phyloP scores from a whole-genome alignment of 2,888 invertebrate genomes.

The Folsomia candida region DNA sequence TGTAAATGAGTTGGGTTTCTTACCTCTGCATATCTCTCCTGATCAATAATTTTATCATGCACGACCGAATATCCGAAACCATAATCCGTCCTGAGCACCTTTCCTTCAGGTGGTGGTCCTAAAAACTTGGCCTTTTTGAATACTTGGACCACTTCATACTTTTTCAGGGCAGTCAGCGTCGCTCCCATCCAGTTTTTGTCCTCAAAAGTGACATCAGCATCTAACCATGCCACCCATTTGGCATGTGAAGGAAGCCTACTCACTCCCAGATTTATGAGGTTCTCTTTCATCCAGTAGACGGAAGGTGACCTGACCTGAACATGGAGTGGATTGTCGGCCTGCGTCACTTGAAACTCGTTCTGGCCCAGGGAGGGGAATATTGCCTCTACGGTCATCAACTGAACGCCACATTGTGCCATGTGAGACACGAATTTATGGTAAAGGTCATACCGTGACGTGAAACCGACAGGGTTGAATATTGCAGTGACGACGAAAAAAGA shows the following conservation, averaged over 20 bases:
- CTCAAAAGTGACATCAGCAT: constrained; percentile 10
- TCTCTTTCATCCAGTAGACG: constrained; percentile 19
- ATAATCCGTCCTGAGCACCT: constrained; percentile 14
- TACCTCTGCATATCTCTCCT: constrained; percentile 16
- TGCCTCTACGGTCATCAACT: constrained; percentile 21
- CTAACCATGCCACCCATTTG: constrained; percentile 12
- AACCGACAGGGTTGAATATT: constrained; percentile 22
- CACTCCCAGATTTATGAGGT: constrained; percentile 17
- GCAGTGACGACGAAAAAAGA: constrained; percentile 24
- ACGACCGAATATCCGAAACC: constrained; percentile 23
- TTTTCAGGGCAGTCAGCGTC: background rate
- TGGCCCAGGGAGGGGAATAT: constrained; percentile 26
- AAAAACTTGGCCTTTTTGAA: constrained; percentile 16
- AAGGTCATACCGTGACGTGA: constrained; percentile 12
- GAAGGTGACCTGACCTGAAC: constrained; percentile 10
- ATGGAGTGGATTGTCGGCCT: constrained; percentile 6
- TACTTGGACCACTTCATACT: constrained; percentile 10
- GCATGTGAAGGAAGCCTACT: constrained; percentile 5
- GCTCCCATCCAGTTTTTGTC: constrained; percentile 3
- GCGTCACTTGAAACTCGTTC: constrained; percentile 19
- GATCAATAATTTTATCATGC: constrained; percentile 18
- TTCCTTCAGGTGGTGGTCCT: constrained; percentile 3
- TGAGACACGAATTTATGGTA: constrained; percentile 20
- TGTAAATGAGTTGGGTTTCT: too few relatives aligned
- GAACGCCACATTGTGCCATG: constrained; percentile 19